Evolutionary conservation across 2,888 invertebrate species (phyloP), one percentile per base, ranked within the genome.

Genomic region (Rapana venosa): DNA sequence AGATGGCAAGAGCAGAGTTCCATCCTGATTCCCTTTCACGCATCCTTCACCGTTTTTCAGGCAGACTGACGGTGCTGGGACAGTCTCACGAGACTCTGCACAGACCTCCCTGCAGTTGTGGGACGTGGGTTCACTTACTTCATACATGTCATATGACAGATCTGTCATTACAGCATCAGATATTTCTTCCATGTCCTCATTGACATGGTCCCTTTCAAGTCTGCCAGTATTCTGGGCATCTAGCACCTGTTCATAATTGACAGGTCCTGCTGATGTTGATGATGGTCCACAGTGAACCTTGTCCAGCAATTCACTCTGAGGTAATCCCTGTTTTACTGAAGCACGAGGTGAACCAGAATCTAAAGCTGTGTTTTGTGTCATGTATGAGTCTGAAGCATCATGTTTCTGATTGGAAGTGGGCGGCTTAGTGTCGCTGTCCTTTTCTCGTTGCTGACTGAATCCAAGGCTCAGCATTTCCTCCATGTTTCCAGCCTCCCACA

Each of bases 101-200:
- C 47, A 47, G 47, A 2, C 30, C 13, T 79, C 15, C 5, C 26
- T 32, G 20, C 17, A 32, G 15, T 15, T 79, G 77, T 11, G 77
- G 35, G 79, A 58, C 1, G 35, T 5, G 58, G 83, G 26, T 47
- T 87, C 56, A 35, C 84, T 84, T 32, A 66, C 47, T 32, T 86
- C 88, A 58, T 58, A 61, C 88, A 90, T 89, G 87, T 90, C 90
- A 20, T 77, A 35, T 8, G 90, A 84, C n/a, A 90, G 81, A 77
- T 91, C 91, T 66, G 47, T 47, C 20, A 91, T 58, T 15, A 90
- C 87, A 30, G 88, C 88, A 13, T 90, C 90, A 70, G 66, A 87
- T 77, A 91, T 77, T 77, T 89, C 88, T 5, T 74, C 74, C 36
- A 88, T 88, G 83, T 47, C 30, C 84, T 11, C 6, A n/a, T 30